Conservation (phyloP, 2,888 invertebrate genomes). For the Cacoxenus indagator region DNA sequence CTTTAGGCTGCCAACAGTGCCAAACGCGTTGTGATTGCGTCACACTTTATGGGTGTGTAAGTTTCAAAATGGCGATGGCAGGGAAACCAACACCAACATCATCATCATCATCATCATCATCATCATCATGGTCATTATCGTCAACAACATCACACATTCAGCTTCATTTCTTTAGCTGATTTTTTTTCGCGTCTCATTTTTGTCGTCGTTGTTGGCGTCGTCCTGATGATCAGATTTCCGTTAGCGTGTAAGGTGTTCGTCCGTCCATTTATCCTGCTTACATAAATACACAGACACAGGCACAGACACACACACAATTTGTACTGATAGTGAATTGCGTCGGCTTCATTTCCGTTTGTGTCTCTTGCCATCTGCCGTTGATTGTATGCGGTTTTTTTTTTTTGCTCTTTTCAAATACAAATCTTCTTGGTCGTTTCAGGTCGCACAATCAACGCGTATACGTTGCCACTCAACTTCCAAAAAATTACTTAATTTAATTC, state of each 20-base stretch:
- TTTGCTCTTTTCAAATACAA: slow-evolving; percentile 30
- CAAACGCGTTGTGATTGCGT: background rate
- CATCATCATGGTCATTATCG: too few species aligned
- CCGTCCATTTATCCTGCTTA: slow-evolving; percentile 25
- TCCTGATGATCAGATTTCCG: slow-evolving; percentile 45
- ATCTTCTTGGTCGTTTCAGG: background rate
- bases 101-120: background rate
- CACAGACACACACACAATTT: slow-evolving; percentile 23
- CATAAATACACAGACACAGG: slow-evolving; percentile 19
- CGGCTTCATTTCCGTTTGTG: slow-evolving; percentile 34
- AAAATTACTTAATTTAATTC: too few species aligned
- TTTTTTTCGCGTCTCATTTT: slow-evolving; percentile 37
- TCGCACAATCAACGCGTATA: too few species aligned
- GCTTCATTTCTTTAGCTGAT: slow-evolving; percentile 47
- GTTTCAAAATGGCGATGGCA: slow-evolving; percentile 9
- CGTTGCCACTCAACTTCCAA: too few species aligned
- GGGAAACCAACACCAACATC: background rate
- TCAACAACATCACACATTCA: slow-evolving; percentile 50
- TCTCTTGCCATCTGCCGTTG: slow-evolving; percentile 42
- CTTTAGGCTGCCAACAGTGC: background rate
- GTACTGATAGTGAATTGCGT: background rate
- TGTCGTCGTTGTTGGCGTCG: slow-evolving; percentile 35
- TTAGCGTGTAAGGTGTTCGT: slow-evolving; percentile 11
- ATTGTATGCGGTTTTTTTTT: slow-evolving; percentile 11
- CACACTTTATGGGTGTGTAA: background rate